Percentiles rank a stretch among this genome's conserved stretches.
phyloP scores from a whole-genome alignment of 2,113 vertebrate genomes.

The Chroicocephalus ridibundus region DNA sequence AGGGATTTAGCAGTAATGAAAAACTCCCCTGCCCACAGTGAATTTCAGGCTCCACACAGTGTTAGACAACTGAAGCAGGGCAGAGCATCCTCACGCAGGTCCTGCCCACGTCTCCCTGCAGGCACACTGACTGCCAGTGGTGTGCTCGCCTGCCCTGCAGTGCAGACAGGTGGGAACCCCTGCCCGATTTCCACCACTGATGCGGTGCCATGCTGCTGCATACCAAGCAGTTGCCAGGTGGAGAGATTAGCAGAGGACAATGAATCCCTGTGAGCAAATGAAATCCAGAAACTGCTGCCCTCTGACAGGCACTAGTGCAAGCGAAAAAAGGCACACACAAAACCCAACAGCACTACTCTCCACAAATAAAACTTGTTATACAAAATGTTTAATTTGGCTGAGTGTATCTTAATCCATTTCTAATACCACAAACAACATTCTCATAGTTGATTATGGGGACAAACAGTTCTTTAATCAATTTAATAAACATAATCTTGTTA shows the following conservation, averaged over 20 bases:
- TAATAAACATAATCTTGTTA: slow-evolving; percentile 60
- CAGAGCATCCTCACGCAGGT: neutral
- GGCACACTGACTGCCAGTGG: fast-evolving
- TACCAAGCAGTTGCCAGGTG: neutral
- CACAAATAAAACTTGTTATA: neutral
- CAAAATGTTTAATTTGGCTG: slow-evolving; percentile 1
- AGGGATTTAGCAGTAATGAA: neutral
- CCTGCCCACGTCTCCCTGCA: neutral
- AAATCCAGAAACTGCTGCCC: neutral
- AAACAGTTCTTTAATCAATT: slow-evolving; percentile 55
- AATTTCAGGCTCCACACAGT: neutral
- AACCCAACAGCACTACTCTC: neutral
- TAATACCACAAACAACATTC: slow-evolving; percentile 44
- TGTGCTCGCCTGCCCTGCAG: fast-evolving
- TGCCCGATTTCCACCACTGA: neutral
- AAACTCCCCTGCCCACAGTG: neutral
- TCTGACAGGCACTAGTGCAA: neutral
- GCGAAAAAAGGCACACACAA: fast-evolving
- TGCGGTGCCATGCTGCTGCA: neutral
- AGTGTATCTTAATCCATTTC: slow-evolving; percentile 39
- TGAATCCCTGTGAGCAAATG: neutral
- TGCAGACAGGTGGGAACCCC: neutral
- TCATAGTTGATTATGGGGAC: slow-evolving; percentile 3
- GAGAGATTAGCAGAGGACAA: neutral
- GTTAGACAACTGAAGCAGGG: neutral